These are phyloP conservation scores for Pseudochirops corinnae DNA, from an alignment of 2,797 vertebrate genomes.

Conservation along the genomic window DNA sequence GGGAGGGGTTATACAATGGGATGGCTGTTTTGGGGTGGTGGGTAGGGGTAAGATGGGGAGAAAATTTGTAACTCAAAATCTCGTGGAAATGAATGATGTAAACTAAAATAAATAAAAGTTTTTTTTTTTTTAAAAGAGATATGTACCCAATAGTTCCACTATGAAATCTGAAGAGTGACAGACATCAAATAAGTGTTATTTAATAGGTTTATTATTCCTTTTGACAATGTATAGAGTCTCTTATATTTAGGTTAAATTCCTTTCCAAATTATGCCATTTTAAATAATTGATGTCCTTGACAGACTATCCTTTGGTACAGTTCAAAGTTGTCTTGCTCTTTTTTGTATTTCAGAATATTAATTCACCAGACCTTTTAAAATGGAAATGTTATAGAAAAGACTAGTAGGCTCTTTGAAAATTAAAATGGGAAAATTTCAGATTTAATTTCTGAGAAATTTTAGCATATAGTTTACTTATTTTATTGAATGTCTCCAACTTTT, in stretches of 20 bases:
- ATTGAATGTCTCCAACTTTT: background rate
- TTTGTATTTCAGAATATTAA: slow-evolving; percentile 26
- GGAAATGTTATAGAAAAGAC: background rate
- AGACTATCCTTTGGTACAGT: background rate
- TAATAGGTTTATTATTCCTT: background rate
- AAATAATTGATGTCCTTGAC: slow-evolving; percentile 16
- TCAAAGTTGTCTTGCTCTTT: slow-evolving; percentile 11
- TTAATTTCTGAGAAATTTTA: slow-evolving; percentile 1
- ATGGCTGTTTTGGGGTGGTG: no score
- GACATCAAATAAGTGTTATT: background rate
- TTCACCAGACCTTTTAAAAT: slow-evolving; percentile 18
- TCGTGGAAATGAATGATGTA: no score
- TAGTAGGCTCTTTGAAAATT: slow-evolving; percentile 6
- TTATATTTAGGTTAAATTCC: background rate
- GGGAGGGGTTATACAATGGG: no score
- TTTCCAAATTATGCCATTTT: slow-evolving; percentile 6
- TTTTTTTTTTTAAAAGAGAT: no score
- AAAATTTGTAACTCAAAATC: no score
- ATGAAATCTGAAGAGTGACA: background rate
- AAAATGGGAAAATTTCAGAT: background rate
- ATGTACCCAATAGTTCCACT: background rate
- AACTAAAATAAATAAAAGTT: no score
- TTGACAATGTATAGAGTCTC: background rate
- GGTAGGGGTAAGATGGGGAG: no score
- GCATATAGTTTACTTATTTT: background rate